These are phyloP conservation scores for Sebastes aleutianus DNA, from an alignment of 2,797 vertebrate species.

Conservation along the genomic window DNA sequence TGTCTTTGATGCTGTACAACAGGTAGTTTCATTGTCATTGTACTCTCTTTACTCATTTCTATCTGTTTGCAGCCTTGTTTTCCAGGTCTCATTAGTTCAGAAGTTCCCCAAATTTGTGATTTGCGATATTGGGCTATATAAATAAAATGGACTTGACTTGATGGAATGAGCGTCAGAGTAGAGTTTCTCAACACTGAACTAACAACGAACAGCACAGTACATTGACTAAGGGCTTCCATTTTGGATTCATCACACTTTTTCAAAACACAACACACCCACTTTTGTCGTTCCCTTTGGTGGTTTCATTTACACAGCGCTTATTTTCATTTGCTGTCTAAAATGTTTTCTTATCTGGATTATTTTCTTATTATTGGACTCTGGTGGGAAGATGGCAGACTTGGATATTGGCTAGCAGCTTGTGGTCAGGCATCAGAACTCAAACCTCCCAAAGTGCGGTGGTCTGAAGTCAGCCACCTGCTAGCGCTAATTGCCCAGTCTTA, in stretches of 20 bases:
- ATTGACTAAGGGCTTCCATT: constrained; percentile 10
- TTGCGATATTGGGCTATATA: background rate
- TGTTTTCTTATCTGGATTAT: constrained; percentile 10
- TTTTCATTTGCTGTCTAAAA: constrained; percentile 26
- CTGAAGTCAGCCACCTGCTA: constrained; percentile 69
- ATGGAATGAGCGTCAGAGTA: constrained; percentile 1
- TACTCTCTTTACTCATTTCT: background rate
- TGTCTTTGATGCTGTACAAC: background rate
- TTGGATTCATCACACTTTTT: background rate
- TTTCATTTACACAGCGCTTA: constrained; percentile 14
- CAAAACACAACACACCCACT: background rate
- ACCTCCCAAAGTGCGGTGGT: constrained; percentile 44
- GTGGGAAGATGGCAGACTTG: constrained; percentile 34
- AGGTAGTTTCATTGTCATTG: background rate
- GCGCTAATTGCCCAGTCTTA: constrained; percentile 47
- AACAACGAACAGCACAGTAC: background rate
- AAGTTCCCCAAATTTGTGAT: constrained; percentile 13
- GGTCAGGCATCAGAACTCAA: constrained; percentile 41
- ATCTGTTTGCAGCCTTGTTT: constrained; percentile 69
- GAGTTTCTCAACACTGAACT: background rate
- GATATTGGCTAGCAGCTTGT: constrained; percentile 18
- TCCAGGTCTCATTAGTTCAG: constrained; percentile 82
- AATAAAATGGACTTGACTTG: background rate
- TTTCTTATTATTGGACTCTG: constrained; percentile 18
- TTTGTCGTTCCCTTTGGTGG: background rate